These are phyloP conservation scores for Caenorhabditis sp. DNA, from an alignment of 2,888 invertebrate genomes.

Conservation along the genomic window DNA sequence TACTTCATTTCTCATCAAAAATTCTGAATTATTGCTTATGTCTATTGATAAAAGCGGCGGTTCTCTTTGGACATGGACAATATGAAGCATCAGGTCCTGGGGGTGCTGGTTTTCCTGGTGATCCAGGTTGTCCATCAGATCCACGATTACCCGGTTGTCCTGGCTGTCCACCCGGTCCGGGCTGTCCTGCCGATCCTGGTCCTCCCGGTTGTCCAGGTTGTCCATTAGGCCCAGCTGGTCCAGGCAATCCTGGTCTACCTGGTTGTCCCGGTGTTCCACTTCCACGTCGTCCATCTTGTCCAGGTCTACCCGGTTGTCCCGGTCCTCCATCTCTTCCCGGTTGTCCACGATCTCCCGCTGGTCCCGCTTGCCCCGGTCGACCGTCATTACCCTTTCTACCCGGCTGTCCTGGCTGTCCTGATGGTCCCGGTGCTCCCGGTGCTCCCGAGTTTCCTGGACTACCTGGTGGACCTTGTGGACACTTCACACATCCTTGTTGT, in stretches of 20 bases:
- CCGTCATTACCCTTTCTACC: slow-evolving; percentile 57
- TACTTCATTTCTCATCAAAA: too few relatives aligned
- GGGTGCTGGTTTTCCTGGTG: slow-evolving; percentile 40
- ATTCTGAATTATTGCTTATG: background rate
- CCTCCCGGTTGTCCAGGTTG: slow-evolving; percentile 45
- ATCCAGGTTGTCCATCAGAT: slow-evolving; percentile 43
- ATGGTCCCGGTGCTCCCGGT: slow-evolving; percentile 54
- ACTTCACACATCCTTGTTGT: slow-evolving; percentile 50
- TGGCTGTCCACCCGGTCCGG: slow-evolving; percentile 47
- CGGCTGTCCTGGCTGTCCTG: slow-evolving; percentile 52
- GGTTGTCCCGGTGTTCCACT: slow-evolving; percentile 43
- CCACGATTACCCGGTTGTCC: slow-evolving; percentile 38
- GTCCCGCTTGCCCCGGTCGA: slow-evolving; percentile 57
- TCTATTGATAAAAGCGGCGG: slow-evolving; percentile 41
- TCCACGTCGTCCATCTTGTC: slow-evolving; percentile 50
- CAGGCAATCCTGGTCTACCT: slow-evolving; percentile 54
- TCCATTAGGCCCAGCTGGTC: slow-evolving; percentile 50
- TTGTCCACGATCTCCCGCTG: slow-evolving; percentile 54
- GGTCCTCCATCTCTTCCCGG: slow-evolving; percentile 54
- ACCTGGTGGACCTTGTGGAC: slow-evolving; percentile 48
- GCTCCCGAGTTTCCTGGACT: slow-evolving; percentile 39
- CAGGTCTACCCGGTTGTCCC: slow-evolving; percentile 53
- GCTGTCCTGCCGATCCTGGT: slow-evolving; percentile 49
- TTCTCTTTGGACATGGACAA: slow-evolving; percentile 53
- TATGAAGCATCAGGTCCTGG: slow-evolving; percentile 53